Base-by-base conservation (phyloP, 2,888 invertebrate genomes). In the Ceratothoa steindachneri region DNA sequence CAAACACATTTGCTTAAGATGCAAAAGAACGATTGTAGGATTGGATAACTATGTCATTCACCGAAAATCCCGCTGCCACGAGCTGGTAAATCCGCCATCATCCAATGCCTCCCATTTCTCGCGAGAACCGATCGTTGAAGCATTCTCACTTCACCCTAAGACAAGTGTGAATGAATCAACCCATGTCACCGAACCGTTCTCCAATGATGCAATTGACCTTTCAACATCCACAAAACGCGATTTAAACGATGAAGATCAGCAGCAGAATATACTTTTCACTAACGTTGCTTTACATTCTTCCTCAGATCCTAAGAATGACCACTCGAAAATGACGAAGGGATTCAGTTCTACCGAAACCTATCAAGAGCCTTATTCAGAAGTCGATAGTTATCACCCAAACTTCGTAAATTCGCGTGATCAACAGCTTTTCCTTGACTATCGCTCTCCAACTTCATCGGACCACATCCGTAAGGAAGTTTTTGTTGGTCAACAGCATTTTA, bases 1-100 rank as follows among this genome's bases (percentile, higher is more conserved):
- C 84, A 90, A 88, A 2, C 95, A 96, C 83, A 88, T 93, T 79
- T 96, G 95, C 85, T 89, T 95, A 82, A 92, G 91, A 83, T 96
- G 95, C 85, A 91, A 91, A 81, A 83, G 87, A 22, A 93, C 94
- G 1, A 90, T 95, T 76, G 85, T 89, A 51, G 95, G 95, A 0
- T 86, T 96, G n/a, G 90, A 91, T 55, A 91, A 91, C 83, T 96
- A 96, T 83, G 89, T 96, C 29, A 88, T 88, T 52, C 95, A 96
- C 83, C 89, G 94, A 60, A 92, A 71, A 55, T 9, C 51, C 2
- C 15, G 29, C n/a, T 69, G 70, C 22, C 22, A 22, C 5, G 60
- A 60, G 24, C n/a, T 24, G 15, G 41, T 41, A 41, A 41, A 41
- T 41, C 41, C 41, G 15, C 41, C 60, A 2, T 19, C 52, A 2